A percentile compares a stretch with the other conserved stretches of the same genome.
phyloP scores from a whole-genome alignment of 2,888 invertebrate genomes.

The Morpho deidamia region DNA sequence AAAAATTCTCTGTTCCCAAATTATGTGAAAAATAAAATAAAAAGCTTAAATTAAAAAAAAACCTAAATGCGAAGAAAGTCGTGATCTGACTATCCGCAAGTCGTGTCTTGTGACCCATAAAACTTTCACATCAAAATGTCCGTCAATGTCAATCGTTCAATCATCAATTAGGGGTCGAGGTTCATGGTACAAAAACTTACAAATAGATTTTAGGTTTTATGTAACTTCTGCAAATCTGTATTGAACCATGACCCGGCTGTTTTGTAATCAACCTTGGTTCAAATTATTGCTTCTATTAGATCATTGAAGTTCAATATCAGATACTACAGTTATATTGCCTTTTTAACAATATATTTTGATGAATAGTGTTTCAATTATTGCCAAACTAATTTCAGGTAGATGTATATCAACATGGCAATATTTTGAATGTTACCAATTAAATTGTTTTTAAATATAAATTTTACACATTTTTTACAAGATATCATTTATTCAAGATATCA shows the following conservation, averaged over 20 bases:
- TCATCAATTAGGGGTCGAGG: neutral
- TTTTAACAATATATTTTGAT: too few species aligned
- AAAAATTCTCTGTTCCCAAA: too few species aligned
- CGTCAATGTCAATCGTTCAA: constrained; percentile 22
- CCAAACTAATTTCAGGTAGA: too few species aligned
- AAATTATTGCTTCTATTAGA: constrained; percentile 28
- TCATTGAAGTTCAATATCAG: constrained; percentile 53
- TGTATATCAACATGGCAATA: too few species aligned
- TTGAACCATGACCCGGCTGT: constrained; percentile 47
- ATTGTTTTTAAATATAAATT: too few species aligned
- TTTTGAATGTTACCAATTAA: too few species aligned
- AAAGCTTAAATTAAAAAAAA: too few species aligned
- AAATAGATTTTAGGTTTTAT: constrained; percentile 34
- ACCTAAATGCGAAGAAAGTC: neutral
- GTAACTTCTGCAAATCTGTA: constrained; percentile 35
- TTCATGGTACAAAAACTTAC: neutral
- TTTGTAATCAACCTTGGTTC: constrained; percentile 47
- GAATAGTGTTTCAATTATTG: too few species aligned
- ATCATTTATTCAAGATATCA: too few species aligned
- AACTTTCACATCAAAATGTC: constrained; percentile 15
- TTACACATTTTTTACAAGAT: too few species aligned
- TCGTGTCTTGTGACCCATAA: constrained; percentile 11
- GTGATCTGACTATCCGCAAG: constrained; percentile 4
- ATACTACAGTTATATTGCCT: neutral
- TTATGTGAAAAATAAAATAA: too few species aligned